phyloP scores from a whole-genome alignment of 2,113 vertebrate genomes.

The Sarotherodon lohbergeri region DNA sequence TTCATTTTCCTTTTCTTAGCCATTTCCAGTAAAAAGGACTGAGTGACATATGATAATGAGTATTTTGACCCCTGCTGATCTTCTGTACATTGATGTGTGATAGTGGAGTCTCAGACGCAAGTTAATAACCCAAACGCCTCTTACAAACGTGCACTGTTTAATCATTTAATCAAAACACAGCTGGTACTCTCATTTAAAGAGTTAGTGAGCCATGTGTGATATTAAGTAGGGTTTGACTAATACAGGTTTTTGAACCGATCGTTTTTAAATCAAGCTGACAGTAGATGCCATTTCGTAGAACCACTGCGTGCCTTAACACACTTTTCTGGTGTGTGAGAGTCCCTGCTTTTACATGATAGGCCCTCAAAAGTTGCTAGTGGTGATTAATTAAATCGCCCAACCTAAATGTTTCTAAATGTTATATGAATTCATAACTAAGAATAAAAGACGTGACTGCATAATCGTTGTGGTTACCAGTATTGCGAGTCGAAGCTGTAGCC shows the following conservation, averaged over 20 bases:
- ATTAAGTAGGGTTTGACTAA: slow-evolving; percentile 37
- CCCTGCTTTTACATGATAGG: neutral
- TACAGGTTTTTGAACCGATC: slow-evolving; percentile 11
- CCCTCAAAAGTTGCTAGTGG: neutral
- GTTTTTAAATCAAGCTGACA: neutral
- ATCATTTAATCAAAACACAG: slow-evolving; percentile 57
- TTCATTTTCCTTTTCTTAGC: slow-evolving; percentile 12
- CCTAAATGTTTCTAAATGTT: neutral
- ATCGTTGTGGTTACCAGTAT: neutral
- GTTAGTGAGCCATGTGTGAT: slow-evolving; percentile 29
- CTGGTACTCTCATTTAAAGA: slow-evolving; percentile 48
- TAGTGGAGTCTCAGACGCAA: slow-evolving; percentile 19
- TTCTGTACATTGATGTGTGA: slow-evolving; percentile 27
- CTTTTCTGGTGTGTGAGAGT: neutral
- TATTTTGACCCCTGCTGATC: slow-evolving; percentile 50
- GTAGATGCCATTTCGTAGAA: neutral
- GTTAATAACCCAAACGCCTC: slow-evolving; percentile 54
- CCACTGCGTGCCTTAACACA: neutral
- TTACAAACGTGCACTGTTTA: slow-evolving; percentile 33
- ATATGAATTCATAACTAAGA: neutral
- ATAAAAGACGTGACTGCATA: neutral
- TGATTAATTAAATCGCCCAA: neutral
- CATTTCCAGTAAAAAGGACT: slow-evolving; percentile 35
- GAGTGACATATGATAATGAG: slow-evolving; percentile 54
- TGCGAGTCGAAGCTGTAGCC: neutral